Conservation (phyloP, 2,888 invertebrate species). For the Aphrophora alni region DNA sequence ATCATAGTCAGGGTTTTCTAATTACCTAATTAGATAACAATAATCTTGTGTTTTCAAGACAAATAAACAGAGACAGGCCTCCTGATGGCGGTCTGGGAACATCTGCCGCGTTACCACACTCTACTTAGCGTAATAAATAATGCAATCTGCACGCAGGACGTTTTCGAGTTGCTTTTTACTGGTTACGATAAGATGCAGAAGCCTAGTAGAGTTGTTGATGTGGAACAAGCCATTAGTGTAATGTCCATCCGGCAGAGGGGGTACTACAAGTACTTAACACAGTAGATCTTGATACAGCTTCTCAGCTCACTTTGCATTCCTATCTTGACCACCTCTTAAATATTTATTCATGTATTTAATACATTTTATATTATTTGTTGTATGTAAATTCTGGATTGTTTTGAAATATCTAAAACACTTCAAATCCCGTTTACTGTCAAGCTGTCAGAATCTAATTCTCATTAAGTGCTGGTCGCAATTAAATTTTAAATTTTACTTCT, state of each 20-base stretch:
- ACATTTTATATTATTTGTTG: not conserved
- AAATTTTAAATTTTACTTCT: too few species aligned
- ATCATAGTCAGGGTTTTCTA: not conserved
- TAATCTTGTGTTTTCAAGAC: not conserved
- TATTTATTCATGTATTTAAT: not conserved
- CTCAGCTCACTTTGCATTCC: not conserved
- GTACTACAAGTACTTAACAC: constrained; percentile 1
- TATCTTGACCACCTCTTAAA: not conserved
- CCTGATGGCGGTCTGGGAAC: not conserved
- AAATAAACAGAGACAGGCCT: not conserved
- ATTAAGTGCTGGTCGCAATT: not conserved
- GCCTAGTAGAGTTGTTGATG: constrained; percentile 2
- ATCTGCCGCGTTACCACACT: not conserved
- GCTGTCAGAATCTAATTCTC: not conserved
- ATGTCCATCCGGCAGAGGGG: not conserved
- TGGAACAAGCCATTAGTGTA: constrained; percentile 9
- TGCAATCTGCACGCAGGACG: constrained; percentile 3
- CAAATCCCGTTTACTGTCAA: not conserved
- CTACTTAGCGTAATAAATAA: constrained; percentile 7
- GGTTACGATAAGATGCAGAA: not conserved
- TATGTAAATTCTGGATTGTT: not conserved
- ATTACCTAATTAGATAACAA: not conserved
- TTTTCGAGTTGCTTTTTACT: constrained; percentile 6
- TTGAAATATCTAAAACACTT: not conserved
- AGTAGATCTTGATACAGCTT: not conserved